Base-by-base conservation (phyloP, 23 tunicate species). In the Clavelina lepadiformis region DNA sequence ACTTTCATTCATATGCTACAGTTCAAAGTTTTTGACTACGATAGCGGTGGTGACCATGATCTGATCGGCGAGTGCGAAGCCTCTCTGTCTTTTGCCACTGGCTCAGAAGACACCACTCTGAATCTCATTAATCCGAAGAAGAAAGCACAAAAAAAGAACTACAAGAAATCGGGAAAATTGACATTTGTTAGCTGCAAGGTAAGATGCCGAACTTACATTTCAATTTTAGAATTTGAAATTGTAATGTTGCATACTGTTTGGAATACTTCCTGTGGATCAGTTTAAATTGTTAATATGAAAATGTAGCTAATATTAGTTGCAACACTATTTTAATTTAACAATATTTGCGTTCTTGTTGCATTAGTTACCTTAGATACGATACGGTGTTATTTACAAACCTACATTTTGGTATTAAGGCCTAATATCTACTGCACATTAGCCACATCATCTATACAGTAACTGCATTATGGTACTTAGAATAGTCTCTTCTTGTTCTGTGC, bases 121-220 rank as follows among this genome's bases (percentile, higher is more conserved):
- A 47, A 57, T 31, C 75, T 78, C 19, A 74, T 88, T 31, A 80
- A 80, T 52, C 82, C 80, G 3, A 88, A 88, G 75, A 88, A 88
- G 36, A 66, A 80, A 31, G 67, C 73, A 35, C 79, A 88, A 59
- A 88, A 88, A 63, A 72, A 74, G 38, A 74, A 68, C 35, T 88
- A 88, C 82, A 88, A 80, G 50, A 68, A 88, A 47, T 88, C 96
- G 19, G 96, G 96, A 46, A 68, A 60, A 24, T 32, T 88, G 13
- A 73, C 78, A 3, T 29, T 88, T 18, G 29, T 59, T 8, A 60
- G 51, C 32, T 79, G 82, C 50, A 88, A 73, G 60, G 86, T 80
- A 62, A 37, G 33, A 28, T 61, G 8, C n/a, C n/a, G n/a, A 41
- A 15, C 15, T 41, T 15, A 8, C 15, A 8, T 8, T 41, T 41